Base-by-base conservation (phyloP, 2,797 vertebrate species). In the Podargus strigoides region DNA sequence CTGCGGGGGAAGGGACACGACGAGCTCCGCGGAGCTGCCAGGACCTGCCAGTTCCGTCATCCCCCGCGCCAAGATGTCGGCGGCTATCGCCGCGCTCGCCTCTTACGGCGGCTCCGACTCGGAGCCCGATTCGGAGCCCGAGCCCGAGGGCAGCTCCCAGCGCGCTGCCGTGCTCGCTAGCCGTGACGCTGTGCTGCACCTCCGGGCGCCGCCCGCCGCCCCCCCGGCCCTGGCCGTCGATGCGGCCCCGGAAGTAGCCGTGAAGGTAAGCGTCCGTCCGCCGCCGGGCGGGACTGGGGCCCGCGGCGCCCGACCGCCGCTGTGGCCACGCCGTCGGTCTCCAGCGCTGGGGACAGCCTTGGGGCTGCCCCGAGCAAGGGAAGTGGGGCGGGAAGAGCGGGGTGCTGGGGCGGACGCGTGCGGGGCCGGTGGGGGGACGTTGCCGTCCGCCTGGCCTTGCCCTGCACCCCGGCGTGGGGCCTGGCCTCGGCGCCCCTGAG, bases 211-310 rank as follows among this genome's bases (percentile, higher is more conserved):
- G 91, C 89, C 98, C 96, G 34, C 85, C 94, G 83, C 79, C 94
- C 41, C 97, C 15, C 50, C 95, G 10, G 97, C 97, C 60, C 80
- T 98, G 67, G 77, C 98, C 14, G 94, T 98, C 21, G 99, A 99
- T 95, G 98, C 98, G 27, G 99, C 99, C 62, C 99, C 99, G 3
- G 99, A 99, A 97, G 99, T 99, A 53, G 99, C 99, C 10, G 99
- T 99, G 75, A 99, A 99, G 98, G 99, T 99, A 98, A 97, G 97
- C 76, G 47, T 23, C 21, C 34, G 22, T 42, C 27, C 17, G 34
- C 34, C 21, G 37, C 37, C 49, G 2, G 15, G 0, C n/a, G n/a
- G 8, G 34, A 46, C n/a, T 46, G 14, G 30, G 42, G 56, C 47
- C 13, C 19, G 32, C 6, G 19, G 32, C 15, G 19, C 37, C n/a